These are phyloP conservation scores for Cyanocitta stelleri DNA, from an alignment of 2,113 vertebrate species.

Conservation along the genomic window DNA sequence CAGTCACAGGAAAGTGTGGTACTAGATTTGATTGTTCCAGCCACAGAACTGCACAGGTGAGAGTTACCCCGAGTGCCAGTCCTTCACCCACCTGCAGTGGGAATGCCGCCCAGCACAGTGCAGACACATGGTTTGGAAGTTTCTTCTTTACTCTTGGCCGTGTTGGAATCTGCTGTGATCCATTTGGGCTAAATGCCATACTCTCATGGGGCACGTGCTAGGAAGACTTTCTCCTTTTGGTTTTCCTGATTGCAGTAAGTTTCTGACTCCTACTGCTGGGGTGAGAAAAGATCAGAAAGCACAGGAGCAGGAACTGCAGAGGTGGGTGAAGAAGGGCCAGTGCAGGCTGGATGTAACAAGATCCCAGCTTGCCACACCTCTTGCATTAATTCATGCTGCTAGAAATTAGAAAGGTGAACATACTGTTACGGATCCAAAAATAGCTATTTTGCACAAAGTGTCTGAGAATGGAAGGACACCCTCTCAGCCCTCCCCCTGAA, in stretches of 20 bases:
- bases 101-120: rapidly evolving
- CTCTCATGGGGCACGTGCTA: background rate
- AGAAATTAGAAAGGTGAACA: background rate
- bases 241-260: background rate
- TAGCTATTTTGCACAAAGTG: background rate
- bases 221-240: background rate
- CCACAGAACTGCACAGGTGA: background rate
- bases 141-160: background rate
- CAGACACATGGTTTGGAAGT: background rate
- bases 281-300: background rate
- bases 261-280: background rate
- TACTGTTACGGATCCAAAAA: background rate
- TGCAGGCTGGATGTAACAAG: background rate
- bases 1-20: background rate
- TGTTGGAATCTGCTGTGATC: background rate
- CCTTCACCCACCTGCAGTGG: background rate
- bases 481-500: background rate
- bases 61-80: background rate
- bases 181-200: background rate
- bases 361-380: background rate
- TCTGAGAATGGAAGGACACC: background rate
- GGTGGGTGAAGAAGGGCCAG: background rate
- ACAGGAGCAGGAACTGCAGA: background rate
- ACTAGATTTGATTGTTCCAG: background rate
- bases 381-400: background rate